These are phyloP conservation scores for Idris sp. DNA, from an alignment of 1,140 invertebrate species.

Conservation along the genomic window DNA sequence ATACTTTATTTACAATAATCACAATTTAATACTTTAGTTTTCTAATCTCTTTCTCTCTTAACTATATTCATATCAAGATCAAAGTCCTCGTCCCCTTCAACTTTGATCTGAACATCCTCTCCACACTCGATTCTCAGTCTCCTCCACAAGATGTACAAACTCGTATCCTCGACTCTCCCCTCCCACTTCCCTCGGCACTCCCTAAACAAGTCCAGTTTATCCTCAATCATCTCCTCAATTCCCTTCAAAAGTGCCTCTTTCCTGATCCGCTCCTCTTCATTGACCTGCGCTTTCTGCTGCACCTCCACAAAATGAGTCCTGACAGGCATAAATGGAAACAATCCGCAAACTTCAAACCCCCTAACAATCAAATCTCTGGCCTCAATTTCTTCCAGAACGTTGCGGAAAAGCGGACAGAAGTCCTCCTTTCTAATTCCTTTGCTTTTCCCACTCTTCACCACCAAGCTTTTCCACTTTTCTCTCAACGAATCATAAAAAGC, in stretches of 20 bases:
- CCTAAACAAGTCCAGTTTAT: conserved; percentile 11
- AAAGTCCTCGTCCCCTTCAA: not conserved
- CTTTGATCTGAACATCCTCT: too few species aligned
- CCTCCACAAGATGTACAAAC: conserved; percentile 35
- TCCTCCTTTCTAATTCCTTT: conserved; percentile 19
- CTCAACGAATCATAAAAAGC: conserved; percentile 5
- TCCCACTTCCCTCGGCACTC: conserved; percentile 15
- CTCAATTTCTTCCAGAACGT: conserved; percentile 6
- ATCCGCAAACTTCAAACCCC: conserved; percentile 14
- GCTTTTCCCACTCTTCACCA: not conserved
- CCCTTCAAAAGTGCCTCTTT: conserved; percentile 15
- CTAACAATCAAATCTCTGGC: not conserved
- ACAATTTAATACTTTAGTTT: too few species aligned
- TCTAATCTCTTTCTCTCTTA: too few species aligned
- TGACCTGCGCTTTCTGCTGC: not conserved
- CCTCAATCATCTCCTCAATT: conserved; percentile 31
- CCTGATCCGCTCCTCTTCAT: not conserved
- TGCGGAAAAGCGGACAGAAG: conserved; percentile 21
- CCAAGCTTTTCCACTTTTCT: conserved; percentile 3
- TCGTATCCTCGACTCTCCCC: conserved; percentile 27
- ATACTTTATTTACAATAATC: too few species aligned
- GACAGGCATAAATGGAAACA: conserved; percentile 24
- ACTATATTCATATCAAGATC: not conserved
- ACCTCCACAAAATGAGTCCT: not conserved
- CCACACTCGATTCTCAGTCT: conserved; percentile 19